phyloP scores from a whole-genome alignment of 2,888 invertebrate genomes.

The Sycophila texana region DNA sequence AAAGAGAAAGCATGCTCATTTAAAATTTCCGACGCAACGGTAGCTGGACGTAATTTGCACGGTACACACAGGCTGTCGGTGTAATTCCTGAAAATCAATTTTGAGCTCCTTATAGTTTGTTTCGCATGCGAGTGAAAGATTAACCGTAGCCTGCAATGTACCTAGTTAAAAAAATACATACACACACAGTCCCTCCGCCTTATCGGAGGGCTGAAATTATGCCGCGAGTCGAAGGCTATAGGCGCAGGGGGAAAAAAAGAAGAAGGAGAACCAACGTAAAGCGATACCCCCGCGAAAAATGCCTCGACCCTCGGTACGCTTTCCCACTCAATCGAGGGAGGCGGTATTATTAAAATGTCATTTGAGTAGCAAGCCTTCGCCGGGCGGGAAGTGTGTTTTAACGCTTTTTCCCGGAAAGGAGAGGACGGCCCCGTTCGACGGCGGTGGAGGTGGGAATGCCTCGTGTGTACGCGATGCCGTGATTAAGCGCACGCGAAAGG shows the following conservation, averaged over 20 bases:
- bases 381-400: constrained; percentile 30
- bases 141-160: constrained; percentile 4
- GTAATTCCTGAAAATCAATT: constrained; percentile 36
- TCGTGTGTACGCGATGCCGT: constrained; percentile 5
- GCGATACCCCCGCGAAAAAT: constrained; percentile 2
- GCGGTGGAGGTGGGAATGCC: neutral
- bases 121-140: constrained; percentile 34
- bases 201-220: constrained; percentile 35
- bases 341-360: constrained; percentile 48
- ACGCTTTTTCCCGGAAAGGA: constrained; percentile 40
- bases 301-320: neutral
- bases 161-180: neutral
- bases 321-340: constrained; percentile 1
- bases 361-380: constrained; percentile 34
- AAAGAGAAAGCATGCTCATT: too few relatives aligned
- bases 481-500: constrained; percentile 38
- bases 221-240: constrained; percentile 13
- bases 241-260: neutral
- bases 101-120: neutral
- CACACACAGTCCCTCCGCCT: neutral
- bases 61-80: neutral
- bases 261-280: neutral
- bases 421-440: neutral
- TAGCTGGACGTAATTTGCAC: neutral
- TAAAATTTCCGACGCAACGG: neutral